Percentiles rank a stretch among this genome's conserved stretches.
Conservation (phyloP, 2,888 invertebrate genomes). For the Melanostoma scalare region DNA sequence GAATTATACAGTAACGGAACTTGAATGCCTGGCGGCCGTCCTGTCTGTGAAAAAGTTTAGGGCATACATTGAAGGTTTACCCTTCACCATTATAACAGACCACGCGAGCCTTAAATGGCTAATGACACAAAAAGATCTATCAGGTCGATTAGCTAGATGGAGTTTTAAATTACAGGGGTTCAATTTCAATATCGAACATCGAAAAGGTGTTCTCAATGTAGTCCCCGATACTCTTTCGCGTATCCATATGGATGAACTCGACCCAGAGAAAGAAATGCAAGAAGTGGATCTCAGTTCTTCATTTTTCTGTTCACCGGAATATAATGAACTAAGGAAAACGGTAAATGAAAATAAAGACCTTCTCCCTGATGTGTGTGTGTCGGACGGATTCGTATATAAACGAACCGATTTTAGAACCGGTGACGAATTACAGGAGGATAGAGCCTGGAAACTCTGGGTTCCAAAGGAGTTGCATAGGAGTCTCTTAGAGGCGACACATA, state of each 20-base stretch:
- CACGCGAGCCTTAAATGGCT: constrained; percentile 75
- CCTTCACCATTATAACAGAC: constrained; percentile 71
- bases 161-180: constrained; percentile 72
- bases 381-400: no score
- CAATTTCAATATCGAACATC: constrained; percentile 65
- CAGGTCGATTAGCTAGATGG: constrained; percentile 75
- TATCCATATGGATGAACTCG: constrained; percentile 20
- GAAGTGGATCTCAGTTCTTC: no score
- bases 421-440: no score
- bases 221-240: constrained; percentile 72
- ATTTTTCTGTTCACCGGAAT: no score
- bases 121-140: constrained; percentile 73
- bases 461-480: no score
- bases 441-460: no score
- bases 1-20: no score
- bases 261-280: neutral
- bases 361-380: no score
- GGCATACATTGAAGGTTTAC: constrained; percentile 52
- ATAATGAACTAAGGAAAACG: no score
- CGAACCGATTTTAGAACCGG: no score
- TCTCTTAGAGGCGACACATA: no score
- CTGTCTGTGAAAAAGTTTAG: constrained; percentile 40
- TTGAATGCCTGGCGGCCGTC: neutral
- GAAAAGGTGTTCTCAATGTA: constrained; percentile 72
- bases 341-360: no score